Conservation (phyloP, 2,888 invertebrate genomes). For the Dioctria linearis region DNA sequence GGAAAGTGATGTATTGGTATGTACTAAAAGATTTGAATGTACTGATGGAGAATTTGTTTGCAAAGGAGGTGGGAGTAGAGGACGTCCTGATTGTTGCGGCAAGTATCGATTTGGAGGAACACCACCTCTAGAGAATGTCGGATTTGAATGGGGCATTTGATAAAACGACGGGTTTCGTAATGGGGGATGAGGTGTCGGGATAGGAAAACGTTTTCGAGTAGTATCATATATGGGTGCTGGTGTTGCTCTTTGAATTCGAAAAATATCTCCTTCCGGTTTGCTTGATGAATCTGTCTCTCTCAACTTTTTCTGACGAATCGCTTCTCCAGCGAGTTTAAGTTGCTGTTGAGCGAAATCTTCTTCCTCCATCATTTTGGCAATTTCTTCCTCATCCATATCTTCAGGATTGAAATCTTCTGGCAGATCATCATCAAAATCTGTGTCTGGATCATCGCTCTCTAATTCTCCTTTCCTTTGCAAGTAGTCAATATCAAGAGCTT, state of each 20-base stretch:
- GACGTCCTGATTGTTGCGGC: background rate
- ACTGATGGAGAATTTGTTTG: conserved; percentile 56
- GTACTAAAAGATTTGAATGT: conserved; percentile 33
- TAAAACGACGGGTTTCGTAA: conserved; percentile 54
- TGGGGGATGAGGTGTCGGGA: conserved; percentile 68
- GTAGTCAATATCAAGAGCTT: conserved; percentile 69
- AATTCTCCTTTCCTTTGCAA: conserved; percentile 69
- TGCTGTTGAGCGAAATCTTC: conserved; percentile 76
- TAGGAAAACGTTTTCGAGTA: conserved; percentile 68
- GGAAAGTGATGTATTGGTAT: conserved; percentile 34
- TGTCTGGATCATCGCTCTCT: conserved; percentile 66
- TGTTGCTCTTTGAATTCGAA: conserved; percentile 63
- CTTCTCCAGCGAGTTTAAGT: conserved; percentile 68
- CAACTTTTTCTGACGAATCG: conserved; percentile 73
- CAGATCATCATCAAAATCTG: conserved; percentile 65
- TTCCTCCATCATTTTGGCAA: conserved; percentile 76
- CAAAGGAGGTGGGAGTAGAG: background rate
- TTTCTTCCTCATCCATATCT: conserved; percentile 71
- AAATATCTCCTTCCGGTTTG: conserved; percentile 57
- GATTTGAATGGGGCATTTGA: conserved; percentile 8
- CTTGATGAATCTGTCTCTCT: conserved; percentile 71
- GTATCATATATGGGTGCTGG: conserved; percentile 71
- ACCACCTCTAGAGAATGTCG: conserved; percentile 28
- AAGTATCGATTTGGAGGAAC: conserved; percentile 6
- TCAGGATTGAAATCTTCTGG: conserved; percentile 72